A percentile compares a stretch with the other conserved stretches of the same genome.
phyloP scores from a whole-genome alignment of 2,797 vertebrate species.

The Peromyscus aztecus region DNA sequence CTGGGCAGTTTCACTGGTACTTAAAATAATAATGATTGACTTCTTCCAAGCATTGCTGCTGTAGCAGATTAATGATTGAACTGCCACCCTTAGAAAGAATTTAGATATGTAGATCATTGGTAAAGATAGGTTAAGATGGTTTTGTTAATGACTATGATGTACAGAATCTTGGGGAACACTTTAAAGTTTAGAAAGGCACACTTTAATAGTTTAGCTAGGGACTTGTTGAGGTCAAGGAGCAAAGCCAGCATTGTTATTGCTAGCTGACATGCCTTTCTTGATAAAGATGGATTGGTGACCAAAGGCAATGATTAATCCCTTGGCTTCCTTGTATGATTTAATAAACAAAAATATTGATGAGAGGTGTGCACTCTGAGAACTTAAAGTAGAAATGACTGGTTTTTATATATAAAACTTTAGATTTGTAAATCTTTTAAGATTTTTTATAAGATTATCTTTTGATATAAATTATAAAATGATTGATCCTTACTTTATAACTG shows the following conservation, averaged over 20 bases:
- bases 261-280: not conserved
- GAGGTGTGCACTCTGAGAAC: not conserved
- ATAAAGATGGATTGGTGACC: not conserved
- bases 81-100: not conserved
- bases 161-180: not conserved
- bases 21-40: not conserved
- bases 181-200: not conserved
- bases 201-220: not conserved
- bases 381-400: not conserved
- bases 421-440: not conserved
- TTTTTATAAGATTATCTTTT: not conserved
- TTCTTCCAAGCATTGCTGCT: not conserved
- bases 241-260: not conserved
- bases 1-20: not conserved
- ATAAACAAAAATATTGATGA: not conserved
- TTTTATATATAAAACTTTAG: not conserved
- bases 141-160: not conserved
- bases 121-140: not conserved
- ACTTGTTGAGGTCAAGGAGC: not conserved
- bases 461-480: not conserved
- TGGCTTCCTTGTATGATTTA: not conserved
- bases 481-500: not conserved
- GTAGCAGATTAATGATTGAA: not conserved
- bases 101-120: not conserved
- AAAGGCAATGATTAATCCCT: not conserved